A percentile compares a stretch with the other conserved stretches of the same genome.
phyloP scores from a whole-genome alignment of 2,113 vertebrate species.

The Oxygymnocypris stewartii region DNA sequence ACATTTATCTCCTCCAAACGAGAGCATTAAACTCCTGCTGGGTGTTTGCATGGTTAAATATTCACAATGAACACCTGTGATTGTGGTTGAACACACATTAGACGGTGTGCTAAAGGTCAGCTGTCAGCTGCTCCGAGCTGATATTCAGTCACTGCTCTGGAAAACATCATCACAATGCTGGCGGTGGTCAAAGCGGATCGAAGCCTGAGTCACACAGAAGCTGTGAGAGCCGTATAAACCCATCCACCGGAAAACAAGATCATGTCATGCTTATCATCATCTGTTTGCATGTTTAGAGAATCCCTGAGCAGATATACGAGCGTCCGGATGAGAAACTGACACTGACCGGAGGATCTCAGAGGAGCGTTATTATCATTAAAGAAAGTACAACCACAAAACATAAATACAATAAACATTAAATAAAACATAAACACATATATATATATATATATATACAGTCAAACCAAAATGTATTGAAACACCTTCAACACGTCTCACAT shows the following conservation, averaged over 20 bases:
- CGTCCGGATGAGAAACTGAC: not conserved
- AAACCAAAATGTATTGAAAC: too few species aligned
- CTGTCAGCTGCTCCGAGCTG: not conserved
- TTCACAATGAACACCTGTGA: conserved; percentile 61
- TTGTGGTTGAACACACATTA: conserved; percentile 51
- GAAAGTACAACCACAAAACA: too few species aligned
- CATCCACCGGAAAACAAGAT: not conserved
- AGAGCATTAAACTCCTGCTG: conserved; percentile 11
- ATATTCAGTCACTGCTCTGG: not conserved
- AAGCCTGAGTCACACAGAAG: not conserved
- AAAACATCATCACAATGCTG: not conserved
- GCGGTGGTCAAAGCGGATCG: not conserved
- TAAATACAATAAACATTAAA: too few species aligned
- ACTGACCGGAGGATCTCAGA: too few species aligned
- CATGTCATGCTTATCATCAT: not conserved
- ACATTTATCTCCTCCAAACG: not conserved
- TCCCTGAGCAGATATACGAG: not conserved
- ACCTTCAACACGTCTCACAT: too few species aligned
- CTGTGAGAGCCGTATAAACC: not conserved
- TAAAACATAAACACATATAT: too few species aligned
- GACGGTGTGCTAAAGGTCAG: conserved; percentile 52
- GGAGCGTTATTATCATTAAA: too few species aligned
- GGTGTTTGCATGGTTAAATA: conserved; percentile 52
- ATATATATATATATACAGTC: too few species aligned
- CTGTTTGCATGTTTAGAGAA: not conserved